phyloP scores from a whole-genome alignment of 2,113 vertebrate genomes.

The Raja brachyura region DNA sequence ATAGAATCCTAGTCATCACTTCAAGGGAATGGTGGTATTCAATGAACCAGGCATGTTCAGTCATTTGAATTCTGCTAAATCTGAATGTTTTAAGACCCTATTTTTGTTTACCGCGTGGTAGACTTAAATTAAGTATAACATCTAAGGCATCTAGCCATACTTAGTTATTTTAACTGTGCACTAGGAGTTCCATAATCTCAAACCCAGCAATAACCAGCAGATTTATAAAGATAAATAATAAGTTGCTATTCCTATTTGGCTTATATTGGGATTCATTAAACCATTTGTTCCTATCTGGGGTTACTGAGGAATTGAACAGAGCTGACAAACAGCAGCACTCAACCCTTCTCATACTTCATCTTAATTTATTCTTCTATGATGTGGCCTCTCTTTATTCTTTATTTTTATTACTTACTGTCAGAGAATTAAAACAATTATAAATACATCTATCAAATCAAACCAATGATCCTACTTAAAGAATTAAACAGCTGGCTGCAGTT shows the following conservation, averaged over 20 bases:
- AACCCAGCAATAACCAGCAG: too few species aligned
- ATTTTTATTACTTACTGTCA: slow-evolving; percentile 4
- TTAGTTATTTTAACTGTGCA: too few species aligned
- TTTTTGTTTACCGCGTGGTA: background rate
- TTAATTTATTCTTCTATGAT: background rate
- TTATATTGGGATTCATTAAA: background rate
- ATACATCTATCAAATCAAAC: slow-evolving; percentile 14
- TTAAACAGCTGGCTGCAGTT: background rate
- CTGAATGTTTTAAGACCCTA: background rate
- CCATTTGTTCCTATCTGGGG: too few species aligned
- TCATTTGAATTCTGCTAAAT: background rate
- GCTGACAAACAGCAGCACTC: slow-evolving; percentile 7
- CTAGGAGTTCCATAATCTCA: too few species aligned
- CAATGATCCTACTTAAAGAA: background rate
- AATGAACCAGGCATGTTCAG: background rate
- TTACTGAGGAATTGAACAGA: background rate
- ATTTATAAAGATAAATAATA: background rate
- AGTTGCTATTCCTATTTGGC: background rate
- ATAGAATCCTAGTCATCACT: background rate
- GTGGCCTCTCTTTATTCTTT: slow-evolving; percentile 14
- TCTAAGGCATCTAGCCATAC: background rate
- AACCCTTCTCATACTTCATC: background rate
- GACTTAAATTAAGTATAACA: too few species aligned
- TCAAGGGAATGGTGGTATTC: background rate
- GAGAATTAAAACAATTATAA: slow-evolving; percentile 27